phyloP scores from a whole-genome alignment of 1,140 invertebrate species.

The Cotesia typhae region DNA sequence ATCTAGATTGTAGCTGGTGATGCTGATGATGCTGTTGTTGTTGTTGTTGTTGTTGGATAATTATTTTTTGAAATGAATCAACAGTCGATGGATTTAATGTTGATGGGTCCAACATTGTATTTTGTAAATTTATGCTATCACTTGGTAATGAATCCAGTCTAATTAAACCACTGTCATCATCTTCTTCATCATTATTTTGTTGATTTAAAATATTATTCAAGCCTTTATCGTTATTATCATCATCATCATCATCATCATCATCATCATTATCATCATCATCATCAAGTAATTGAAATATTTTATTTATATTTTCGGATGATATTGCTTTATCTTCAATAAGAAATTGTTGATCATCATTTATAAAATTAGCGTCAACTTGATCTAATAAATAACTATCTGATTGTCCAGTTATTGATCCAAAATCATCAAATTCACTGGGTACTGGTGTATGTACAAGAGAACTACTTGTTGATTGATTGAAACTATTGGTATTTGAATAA shows the following conservation, averaged over 20 bases:
- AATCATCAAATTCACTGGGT: conserved; percentile 76
- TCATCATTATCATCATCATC: conserved; percentile 48
- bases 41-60: conserved; percentile 36
- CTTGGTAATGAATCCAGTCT: conserved; percentile 18
- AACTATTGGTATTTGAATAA: conserved; percentile 54
- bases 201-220: conserved; percentile 50
- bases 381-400: conserved; percentile 62
- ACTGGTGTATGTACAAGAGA: conserved; percentile 76
- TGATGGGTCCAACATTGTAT: conserved; percentile 47
- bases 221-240: conserved; percentile 48
- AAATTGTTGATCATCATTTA: conserved; percentile 55
- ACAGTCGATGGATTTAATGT: conserved; percentile 41
- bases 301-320: conserved; percentile 60
- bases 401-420: conserved; percentile 66
- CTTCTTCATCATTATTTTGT: conserved; percentile 41
- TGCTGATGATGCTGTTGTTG: too few relatives aligned
- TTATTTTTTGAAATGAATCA: conserved; percentile 49
- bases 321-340: conserved; percentile 60
- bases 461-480: conserved; percentile 69
- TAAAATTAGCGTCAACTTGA: conserved; percentile 56
- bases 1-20: conserved; percentile 50
- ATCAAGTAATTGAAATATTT: conserved; percentile 60
- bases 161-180: conserved; percentile 44
- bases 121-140: conserved; percentile 7
- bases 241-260: conserved; percentile 48